phyloP scores from a whole-genome alignment of 2,797 vertebrate genomes.

The Buceros bicornis region DNA sequence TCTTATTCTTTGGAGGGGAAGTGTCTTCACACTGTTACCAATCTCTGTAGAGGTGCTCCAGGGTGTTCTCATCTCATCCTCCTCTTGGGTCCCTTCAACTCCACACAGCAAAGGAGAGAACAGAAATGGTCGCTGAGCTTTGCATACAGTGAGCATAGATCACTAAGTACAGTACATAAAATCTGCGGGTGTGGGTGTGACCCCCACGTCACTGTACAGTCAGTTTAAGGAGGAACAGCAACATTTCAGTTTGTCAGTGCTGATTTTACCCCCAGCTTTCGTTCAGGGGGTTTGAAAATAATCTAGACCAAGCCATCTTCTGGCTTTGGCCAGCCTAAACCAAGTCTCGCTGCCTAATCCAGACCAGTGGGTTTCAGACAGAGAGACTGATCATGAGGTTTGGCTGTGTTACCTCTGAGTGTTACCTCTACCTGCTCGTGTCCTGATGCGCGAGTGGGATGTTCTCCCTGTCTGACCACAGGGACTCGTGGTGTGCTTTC shows the following conservation, averaged over 20 bases:
- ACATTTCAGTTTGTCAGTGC: background rate
- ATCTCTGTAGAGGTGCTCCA: background rate
- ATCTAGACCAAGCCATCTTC: background rate
- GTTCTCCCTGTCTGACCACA: background rate
- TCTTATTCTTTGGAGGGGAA: background rate
- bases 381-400: background rate
- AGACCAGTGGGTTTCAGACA: background rate
- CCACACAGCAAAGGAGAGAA: background rate
- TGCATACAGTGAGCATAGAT: background rate
- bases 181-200: background rate
- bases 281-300: background rate
- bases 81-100: background rate
- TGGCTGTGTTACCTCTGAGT: background rate
- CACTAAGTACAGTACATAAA: background rate
- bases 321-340: background rate
- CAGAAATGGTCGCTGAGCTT: background rate
- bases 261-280: background rate
- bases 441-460: background rate
- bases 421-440: rapidly evolving
- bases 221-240: background rate
- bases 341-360: background rate
- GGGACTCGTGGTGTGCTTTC: background rate
- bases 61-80: background rate
- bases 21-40: background rate
- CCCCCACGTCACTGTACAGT: background rate